phyloP scores from a whole-genome alignment of 2,888 invertebrate genomes.

The Diaprepes abbreviatus region DNA sequence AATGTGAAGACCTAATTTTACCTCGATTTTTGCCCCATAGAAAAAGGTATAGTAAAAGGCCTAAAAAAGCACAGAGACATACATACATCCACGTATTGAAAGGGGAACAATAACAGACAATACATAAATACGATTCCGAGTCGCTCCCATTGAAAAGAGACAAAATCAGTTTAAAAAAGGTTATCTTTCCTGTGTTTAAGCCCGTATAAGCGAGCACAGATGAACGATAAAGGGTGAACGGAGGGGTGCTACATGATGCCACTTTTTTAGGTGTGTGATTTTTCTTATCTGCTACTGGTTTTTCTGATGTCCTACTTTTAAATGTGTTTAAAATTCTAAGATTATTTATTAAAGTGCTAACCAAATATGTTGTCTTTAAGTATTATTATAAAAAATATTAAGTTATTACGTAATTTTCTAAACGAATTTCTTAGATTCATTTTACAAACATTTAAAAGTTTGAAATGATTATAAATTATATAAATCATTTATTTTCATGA shows the following conservation, averaged over 20 bases:
- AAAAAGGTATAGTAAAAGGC: conserved; percentile 24
- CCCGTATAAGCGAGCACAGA: conserved; percentile 43
- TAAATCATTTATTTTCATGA: too few species aligned
- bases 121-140: conserved; percentile 48
- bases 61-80: conserved; percentile 24
- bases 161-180: conserved; percentile 62
- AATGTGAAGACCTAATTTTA: conserved; percentile 13
- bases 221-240: conserved; percentile 43
- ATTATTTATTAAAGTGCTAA: too few species aligned
- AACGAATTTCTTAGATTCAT: too few species aligned
- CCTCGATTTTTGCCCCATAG: conserved; percentile 16
- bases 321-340: too few species aligned
- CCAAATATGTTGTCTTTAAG: too few species aligned
- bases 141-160: conserved; percentile 60
- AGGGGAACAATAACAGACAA: conserved; percentile 54
- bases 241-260: conserved; percentile 43
- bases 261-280: conserved; percentile 20
- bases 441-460: too few species aligned
- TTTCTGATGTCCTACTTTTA: neutral
- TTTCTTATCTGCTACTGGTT: conserved; percentile 18
- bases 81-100: conserved; percentile 28
- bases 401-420: too few species aligned
- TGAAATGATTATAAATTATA: too few species aligned
- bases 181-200: conserved; percentile 55
- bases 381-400: too few species aligned